Evolutionary conservation across 2,113 vertebrate species (phyloP), one percentile per base, ranked within the genome.

Genomic region (Chaetodon trifascialis): DNA sequence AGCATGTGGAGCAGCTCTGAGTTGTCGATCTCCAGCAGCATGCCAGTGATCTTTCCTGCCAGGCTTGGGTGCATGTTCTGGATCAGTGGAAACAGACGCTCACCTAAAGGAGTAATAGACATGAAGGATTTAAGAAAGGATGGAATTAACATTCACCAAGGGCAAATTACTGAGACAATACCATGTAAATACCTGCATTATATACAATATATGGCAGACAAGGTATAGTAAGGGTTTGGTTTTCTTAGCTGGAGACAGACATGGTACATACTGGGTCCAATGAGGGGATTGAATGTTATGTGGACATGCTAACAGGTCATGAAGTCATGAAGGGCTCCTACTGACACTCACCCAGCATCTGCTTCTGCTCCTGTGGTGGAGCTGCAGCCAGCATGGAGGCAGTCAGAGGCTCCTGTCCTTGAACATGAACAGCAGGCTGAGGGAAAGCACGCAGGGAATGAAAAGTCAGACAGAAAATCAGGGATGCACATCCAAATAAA

Each of bases 1-100:
- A 99, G 96, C 98, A 99, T 99, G 93, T 99, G 98, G 84, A 99
- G 97, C 60, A 99, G 96, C 94, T 99, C 97, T 0, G 98, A 99
- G 92, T 99, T 99, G 94, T 99, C 97, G 75, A 99, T 99, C 94
- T 99, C 98, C 94, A 99, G 81, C 88, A 99, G 88, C 98, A 99
- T 99, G 76, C 98, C 98, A 30, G 98, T 99, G 94, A 99, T 99
- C 94, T 99, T 99, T 80, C 98, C 98, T 76, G 97, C 97, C 94
- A 99, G 96, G 91, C 93, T 97, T 66, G 96, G 97, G 86, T 99
- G 97, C 98, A 99, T 99, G 94, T 95, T 96, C 94, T 98, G 97
- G 94, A 99, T 99, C 73, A 99, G 94, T 16, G 98, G 98, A 89
- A 99, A 99, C 11, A 99, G 95, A 85, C 97, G 96, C 90, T 99